These are phyloP conservation scores for Phallusia fumigata DNA, from an alignment of 23 tunicate species.

Conservation along the genomic window DNA sequence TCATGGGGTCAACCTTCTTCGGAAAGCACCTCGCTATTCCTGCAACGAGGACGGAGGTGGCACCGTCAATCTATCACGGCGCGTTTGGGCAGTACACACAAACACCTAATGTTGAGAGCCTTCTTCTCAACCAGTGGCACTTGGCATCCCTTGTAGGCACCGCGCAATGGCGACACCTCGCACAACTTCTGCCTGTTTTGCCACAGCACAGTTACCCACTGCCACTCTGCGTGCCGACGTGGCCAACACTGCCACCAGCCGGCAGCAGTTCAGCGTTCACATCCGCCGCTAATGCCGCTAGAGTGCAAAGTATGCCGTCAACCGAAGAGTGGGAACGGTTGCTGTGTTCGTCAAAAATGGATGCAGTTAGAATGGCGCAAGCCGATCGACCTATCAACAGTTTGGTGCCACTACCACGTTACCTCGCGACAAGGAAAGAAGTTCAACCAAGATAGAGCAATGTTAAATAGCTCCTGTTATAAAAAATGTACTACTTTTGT, in stretches of 20 bases:
- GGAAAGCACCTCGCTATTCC: no score
- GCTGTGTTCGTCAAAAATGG: not conserved
- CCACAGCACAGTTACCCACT: not conserved
- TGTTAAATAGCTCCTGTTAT: not conserved
- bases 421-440: not conserved
- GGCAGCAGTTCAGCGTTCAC: not conserved
- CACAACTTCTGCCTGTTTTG: not conserved
- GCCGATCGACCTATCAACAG: not conserved
- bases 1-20: not conserved
- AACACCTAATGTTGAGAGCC: not conserved
- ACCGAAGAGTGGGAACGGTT: not conserved
- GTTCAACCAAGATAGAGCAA: not conserved
- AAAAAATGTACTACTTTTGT: not conserved
- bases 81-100: not conserved
- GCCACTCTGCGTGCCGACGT: not conserved
- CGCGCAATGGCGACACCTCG: not conserved
- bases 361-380: not conserved
- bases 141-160: not conserved
- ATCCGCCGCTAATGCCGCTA: not conserved
- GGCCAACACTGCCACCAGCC: not conserved
- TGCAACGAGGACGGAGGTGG: no score
- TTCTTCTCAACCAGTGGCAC: not conserved
- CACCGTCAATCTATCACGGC: no score
- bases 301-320: not conserved
- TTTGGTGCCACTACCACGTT: not conserved